Evolutionary conservation across 2,113 vertebrate genomes (phyloP).

Genomic region (Seriola dumerili): DNA sequence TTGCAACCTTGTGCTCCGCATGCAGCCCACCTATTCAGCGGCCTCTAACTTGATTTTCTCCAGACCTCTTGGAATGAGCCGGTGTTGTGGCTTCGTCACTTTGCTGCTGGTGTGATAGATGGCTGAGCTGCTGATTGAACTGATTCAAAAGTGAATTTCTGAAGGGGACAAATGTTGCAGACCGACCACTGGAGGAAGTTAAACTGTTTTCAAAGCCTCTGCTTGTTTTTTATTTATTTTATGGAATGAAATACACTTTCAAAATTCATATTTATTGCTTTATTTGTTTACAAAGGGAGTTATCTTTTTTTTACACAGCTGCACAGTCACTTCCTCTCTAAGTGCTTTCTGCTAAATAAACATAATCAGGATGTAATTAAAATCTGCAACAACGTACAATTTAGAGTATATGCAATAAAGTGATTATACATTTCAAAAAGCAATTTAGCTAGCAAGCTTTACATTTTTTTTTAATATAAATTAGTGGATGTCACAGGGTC

Average conservation of each 20-base stretch:
- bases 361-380: conserved; percentile 28
- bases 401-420: background rate
- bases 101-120: conserved; percentile 63
- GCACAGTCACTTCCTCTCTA: conserved; percentile 4
- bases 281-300: background rate
- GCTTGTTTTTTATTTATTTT: background rate
- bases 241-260: background rate
- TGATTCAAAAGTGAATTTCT: conserved; percentile 57
- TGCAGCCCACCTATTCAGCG: conserved; percentile 31
- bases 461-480: conserved; percentile 24
- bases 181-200: conserved; percentile 21
- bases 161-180: conserved; percentile 57
- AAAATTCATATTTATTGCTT: background rate
- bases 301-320: background rate
- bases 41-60: conserved; percentile 60
- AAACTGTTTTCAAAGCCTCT: conserved; percentile 4
- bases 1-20: conserved; percentile 22
- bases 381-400: conserved; percentile 12
- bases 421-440: conserved; percentile 29
- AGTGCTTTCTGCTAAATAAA: conserved; percentile 19
- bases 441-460: conserved; percentile 13
- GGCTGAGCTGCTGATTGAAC: conserved; percentile 61
- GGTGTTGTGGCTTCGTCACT: conserved; percentile 50
- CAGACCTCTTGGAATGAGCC: conserved; percentile 42
- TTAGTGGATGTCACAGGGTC: conserved; percentile 10